Percentiles rank a stretch among this genome's conserved stretches.
phyloP scores from a whole-genome alignment of 35 echinoderm and acorn worm genomes.

The Lytechinus pictus region DNA sequence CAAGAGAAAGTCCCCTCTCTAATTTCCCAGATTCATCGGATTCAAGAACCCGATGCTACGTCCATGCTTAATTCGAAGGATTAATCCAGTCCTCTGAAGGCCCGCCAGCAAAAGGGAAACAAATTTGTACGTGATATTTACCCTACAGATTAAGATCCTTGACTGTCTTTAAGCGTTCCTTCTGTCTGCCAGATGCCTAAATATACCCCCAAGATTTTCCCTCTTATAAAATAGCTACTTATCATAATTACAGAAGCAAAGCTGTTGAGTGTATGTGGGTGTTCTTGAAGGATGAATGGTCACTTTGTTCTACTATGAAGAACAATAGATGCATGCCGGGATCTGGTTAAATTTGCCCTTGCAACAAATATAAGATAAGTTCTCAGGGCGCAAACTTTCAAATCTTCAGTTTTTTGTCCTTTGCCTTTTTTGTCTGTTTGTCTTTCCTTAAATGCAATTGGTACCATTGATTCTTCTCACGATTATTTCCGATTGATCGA shows the following conservation, averaged over 20 bases:
- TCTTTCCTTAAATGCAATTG: too few species aligned
- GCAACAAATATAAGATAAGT: not conserved
- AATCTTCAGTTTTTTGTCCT: too few species aligned
- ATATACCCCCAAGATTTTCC: not conserved
- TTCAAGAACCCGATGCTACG: not conserved
- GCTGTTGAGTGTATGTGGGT: not conserved
- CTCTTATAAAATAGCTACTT: not conserved
- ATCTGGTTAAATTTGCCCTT: not conserved
- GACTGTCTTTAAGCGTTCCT: not conserved
- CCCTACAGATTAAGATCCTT: not conserved
- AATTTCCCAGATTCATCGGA: not conserved
- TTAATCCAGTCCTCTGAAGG: not conserved
- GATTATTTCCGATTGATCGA: too few species aligned
- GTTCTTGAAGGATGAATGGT: not conserved
- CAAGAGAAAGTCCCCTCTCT: not conserved
- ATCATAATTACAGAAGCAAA: not conserved
- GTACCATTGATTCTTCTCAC: too few species aligned
- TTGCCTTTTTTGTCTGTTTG: too few species aligned
- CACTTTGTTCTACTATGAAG: not conserved
- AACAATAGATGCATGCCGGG: not conserved
- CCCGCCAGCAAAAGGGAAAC: not conserved
- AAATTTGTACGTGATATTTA: slow-evolving; percentile 1
- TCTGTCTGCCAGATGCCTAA: not conserved
- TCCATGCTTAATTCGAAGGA: slow-evolving; percentile 2
- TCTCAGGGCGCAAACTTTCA: too few species aligned